Conservation (phyloP, 2,888 invertebrate genomes). For the Tyria jacobaeae region DNA sequence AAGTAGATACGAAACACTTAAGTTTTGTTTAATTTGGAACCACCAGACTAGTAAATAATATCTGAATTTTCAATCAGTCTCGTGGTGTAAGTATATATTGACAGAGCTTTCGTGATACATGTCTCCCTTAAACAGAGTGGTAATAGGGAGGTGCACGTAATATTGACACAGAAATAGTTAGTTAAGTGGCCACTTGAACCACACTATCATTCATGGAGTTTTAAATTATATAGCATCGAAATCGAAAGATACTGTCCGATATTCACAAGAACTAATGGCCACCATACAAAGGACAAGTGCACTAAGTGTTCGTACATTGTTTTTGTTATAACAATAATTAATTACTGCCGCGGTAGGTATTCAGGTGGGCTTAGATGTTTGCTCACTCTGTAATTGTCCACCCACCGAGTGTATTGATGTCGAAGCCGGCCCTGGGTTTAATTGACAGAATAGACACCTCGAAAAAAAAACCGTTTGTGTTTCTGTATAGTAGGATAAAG, state of each 20-base stretch:
- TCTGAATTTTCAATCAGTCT: no score
- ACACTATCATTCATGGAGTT: background rate
- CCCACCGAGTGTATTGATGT: constrained; percentile 67
- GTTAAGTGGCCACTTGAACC: background rate
- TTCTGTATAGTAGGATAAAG: constrained; percentile 10
- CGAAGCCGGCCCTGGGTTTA: constrained; percentile 65
- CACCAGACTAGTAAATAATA: no score
- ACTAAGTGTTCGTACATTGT: constrained; percentile 77
- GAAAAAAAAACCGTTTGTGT: constrained; percentile 21
- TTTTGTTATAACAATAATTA: constrained; percentile 75
- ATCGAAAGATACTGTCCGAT: background rate
- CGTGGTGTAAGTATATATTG: no score
- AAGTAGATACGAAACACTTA: no score
- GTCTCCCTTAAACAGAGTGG: no score
- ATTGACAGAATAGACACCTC: constrained; percentile 44
- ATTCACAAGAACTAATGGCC: constrained; percentile 38
- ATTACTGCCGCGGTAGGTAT: constrained; percentile 67
- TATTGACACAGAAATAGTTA: no score
- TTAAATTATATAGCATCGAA: background rate
- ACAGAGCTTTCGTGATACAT: no score
- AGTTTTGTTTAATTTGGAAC: no score
- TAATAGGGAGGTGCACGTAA: no score
- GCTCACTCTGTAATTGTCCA: constrained; percentile 78
- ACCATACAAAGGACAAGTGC: constrained; percentile 69
- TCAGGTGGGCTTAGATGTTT: constrained; percentile 79